Conservation (phyloP, 1,140 invertebrate genomes). For the Yoshiicerus persimilis region DNA sequence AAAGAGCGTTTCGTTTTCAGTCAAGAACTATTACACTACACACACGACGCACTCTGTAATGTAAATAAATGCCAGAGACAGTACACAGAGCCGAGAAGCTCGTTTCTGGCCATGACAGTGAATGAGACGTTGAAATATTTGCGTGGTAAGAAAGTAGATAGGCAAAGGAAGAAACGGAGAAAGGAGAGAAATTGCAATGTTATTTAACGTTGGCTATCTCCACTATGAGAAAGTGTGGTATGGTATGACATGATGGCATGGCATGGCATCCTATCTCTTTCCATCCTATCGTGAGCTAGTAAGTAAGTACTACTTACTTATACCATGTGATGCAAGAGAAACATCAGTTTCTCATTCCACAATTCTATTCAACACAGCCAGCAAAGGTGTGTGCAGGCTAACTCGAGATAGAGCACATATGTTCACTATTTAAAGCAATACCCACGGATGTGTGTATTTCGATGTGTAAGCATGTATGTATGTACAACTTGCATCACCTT, state of each 20-base stretch:
- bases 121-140: slow-evolving; percentile 23
- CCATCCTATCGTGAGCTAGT: not conserved
- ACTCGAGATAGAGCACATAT: not conserved
- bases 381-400: not conserved
- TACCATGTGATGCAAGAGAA: not conserved
- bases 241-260: not conserved
- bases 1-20: not conserved
- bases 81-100: not conserved
- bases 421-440: not conserved
- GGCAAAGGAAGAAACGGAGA: slow-evolving; percentile 1
- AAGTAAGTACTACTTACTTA: not conserved
- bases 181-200: slow-evolving; percentile 14
- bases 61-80: slow-evolving; percentile 16
- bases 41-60: not conserved
- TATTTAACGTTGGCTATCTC: not conserved
- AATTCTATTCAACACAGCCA: not conserved
- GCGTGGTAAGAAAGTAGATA: slow-evolving; percentile 9
- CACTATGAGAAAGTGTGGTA: not conserved
- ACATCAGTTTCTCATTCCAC: not conserved
- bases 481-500: not conserved
- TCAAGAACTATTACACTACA: not conserved
- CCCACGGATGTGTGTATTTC: not conserved
- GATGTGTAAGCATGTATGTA: too few species aligned
- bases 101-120: slow-evolving; percentile 13
- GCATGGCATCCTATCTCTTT: not conserved